Evolutionary conservation across 2,888 invertebrate genomes (phyloP), one percentile per base, ranked within the genome.

Genomic region (Dryadula phaetusa): DNA sequence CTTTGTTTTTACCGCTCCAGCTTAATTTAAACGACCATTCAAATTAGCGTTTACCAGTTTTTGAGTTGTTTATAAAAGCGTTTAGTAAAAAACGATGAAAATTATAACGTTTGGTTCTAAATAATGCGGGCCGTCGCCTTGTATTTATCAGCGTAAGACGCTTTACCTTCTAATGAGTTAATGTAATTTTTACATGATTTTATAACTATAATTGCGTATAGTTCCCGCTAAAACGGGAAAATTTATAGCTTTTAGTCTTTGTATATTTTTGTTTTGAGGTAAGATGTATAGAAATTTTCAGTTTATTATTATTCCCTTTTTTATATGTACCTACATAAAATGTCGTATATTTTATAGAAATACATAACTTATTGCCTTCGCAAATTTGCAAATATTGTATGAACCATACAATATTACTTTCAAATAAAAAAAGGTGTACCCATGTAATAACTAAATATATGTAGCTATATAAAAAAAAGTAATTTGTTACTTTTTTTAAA

Each of bases 1-100:
- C 87, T 90, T 88, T 88, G 88, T 89, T 84, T 78, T 79, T 76
- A 80, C 85, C 84, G 83, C 78, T 71, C 72, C 69, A 75, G 77
- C 84, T 84, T 86, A 87, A 84, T 87, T 87, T 82, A 82, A 82
- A 80, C 81, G 81, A 79, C 76, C 74, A 75, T 77, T 82, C 79
- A 86, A 74, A 75, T 75, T 75, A 73, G 72, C 72, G 73, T 70
- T 75, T 63, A 67, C 69, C 64, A 65, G 67, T 72, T 75, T 75
- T 70, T 71, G 69, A 63, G 60, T 42, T 53, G 72, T 49, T 72
- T 67, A 68, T 70, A 70, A 71, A 70, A 65, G 66, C 71, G 49
- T 60, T 37, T 44, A 58, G 58, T 62, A 46, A 66, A 66, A 70
- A 63, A 53, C 58, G 54, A 67, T 72, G 49, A 44, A 54, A 67